phyloP scores from a whole-genome alignment of 1,140 invertebrate genomes.

The Drosophila erecta region DNA sequence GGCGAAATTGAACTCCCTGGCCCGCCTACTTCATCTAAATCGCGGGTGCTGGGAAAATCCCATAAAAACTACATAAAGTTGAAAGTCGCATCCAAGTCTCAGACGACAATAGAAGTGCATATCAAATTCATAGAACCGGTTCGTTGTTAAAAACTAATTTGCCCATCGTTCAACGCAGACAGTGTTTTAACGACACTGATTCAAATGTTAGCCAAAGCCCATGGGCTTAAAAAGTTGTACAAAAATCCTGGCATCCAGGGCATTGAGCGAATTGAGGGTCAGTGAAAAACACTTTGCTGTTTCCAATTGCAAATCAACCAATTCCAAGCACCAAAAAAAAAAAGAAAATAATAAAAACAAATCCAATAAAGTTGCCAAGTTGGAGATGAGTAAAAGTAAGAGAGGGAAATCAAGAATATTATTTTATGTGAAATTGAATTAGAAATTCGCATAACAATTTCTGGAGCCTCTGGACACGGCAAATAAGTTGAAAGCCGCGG shows the following conservation, averaged over 20 bases:
- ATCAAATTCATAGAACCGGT: too few species aligned
- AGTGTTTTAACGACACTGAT: not conserved
- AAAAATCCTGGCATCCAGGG: not conserved
- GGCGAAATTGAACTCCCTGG: slow-evolving; percentile 35
- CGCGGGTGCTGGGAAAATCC: slow-evolving; percentile 4
- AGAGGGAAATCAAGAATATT: slow-evolving; percentile 50
- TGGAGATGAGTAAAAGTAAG: slow-evolving; percentile 21
- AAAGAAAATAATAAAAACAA: slow-evolving; percentile 46
- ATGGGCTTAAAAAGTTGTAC: not conserved
- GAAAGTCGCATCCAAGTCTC: not conserved
- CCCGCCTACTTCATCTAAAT: not conserved
- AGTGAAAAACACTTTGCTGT: not conserved
- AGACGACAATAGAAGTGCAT: not conserved
- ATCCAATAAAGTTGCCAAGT: slow-evolving; percentile 59
- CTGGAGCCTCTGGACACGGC: slow-evolving; percentile 26
- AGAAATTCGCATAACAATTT: slow-evolving; percentile 70
- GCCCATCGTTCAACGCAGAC: not conserved
- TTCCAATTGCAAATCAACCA: slow-evolving; percentile 26
- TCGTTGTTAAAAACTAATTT: too few species aligned
- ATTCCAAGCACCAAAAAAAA: not conserved
- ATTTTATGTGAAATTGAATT: slow-evolving; percentile 73
- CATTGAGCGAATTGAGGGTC: not conserved
- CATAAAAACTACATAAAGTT: not conserved
- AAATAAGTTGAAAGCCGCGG: slow-evolving; percentile 16
- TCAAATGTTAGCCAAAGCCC: not conserved